These are phyloP conservation scores for Cichladusa arquata DNA, from an alignment of 2,113 vertebrate species.

Conservation along the genomic window DNA sequence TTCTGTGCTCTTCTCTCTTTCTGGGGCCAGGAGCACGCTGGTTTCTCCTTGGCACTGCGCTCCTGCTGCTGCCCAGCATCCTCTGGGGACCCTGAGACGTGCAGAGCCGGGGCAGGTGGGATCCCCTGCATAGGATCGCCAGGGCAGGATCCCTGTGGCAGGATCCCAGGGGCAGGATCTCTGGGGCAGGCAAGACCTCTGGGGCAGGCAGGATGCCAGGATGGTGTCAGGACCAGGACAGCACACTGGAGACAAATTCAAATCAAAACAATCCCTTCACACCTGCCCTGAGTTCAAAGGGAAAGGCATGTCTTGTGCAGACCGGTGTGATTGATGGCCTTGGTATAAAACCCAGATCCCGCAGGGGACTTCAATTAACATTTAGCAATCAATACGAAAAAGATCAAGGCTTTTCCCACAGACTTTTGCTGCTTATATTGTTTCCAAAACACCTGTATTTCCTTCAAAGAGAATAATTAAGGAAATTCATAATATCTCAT, in stretches of 20 bases:
- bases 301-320: not conserved
- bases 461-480: not conserved
- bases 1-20: fast-evolving
- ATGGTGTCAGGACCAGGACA: not conserved
- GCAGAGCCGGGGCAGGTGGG: not conserved
- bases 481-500: not conserved
- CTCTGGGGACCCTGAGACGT: fast-evolving
- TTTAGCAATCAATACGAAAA: not conserved
- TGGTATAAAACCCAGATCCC: no score
- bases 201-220: no score
- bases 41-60: not conserved
- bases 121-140: no score
- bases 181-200: no score
- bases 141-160: no score
- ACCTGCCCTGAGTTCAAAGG: not conserved
- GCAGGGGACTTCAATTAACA: no score
- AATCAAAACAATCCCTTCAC: not conserved
- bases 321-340: not conserved
- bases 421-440: not conserved
- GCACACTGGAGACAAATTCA: not conserved
- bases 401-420: not conserved
- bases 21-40: not conserved
- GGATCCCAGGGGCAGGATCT: no score
- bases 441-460: not conserved
- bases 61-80: not conserved